Base-by-base conservation (phyloP, 2,888 invertebrate species). In the Conus canariensis region DNA sequence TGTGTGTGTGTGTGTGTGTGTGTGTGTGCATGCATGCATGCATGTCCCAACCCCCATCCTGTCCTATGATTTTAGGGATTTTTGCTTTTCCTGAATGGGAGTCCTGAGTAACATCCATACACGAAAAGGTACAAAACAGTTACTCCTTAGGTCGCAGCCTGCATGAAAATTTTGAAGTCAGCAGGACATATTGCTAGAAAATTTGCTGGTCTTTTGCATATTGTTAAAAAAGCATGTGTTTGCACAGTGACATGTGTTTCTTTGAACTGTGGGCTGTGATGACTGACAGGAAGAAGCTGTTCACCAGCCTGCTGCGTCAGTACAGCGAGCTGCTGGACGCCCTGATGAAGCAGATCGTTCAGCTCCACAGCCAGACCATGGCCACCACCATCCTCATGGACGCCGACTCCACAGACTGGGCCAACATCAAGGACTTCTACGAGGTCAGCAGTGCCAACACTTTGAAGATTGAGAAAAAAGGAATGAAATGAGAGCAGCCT, bases 391-490 rank as follows among this genome's bases (percentile, higher is more conserved):
- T 96, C 10, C 94, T 96, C 16, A 94, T 94, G 89, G 96, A 96
- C 91, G 94, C 95, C 83, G 95, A 95, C 88, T 95, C 95, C 90
- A 93, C 95, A 80, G 93, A 95, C 92, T 96, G 95, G 95, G 89
- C 92, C 25, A 94, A 95, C 87, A 90, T 90, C 82, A 95, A 96
- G 89, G 95, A 96, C 86, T 96, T 96, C 90, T 95, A 95, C 93
- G 96, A 96, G 95, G 96, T 95, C 60, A 70, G 89, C 90, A 22
- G 19, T 25, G 16, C 30, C 45, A 12, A 0, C 30, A 30, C 45
- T 22, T 45, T 8, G 80, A 45, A 45, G 77, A 22, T 10, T 3
- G 45, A 3, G 1, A 16, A n/a, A 80, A 25, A 67, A 67, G 22
- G 67, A 19, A 22, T 67, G 67, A 67, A 2, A 67, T 22, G 2